These are phyloP conservation scores for Eleginops maclovinus DNA, from an alignment of 2,113 vertebrate genomes.

Conservation along the genomic window DNA sequence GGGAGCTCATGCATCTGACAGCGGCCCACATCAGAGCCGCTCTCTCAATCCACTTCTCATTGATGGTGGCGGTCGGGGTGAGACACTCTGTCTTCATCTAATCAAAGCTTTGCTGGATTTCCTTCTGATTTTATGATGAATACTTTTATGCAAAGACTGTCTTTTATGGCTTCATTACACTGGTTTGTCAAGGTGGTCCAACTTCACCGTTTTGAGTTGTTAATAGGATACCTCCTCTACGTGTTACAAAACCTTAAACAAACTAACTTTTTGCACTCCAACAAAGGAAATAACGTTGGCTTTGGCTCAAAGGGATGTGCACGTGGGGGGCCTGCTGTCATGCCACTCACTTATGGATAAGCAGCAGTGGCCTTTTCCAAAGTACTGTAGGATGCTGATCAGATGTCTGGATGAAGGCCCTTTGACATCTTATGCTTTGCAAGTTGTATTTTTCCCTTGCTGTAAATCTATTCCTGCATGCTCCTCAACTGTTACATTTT, in stretches of 20 bases:
- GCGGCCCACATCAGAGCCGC: conserved; percentile 51
- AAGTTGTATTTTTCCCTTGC: conserved; percentile 33
- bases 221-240: background rate
- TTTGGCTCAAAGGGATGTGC: conserved; percentile 35
- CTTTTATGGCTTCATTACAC: conserved; percentile 13
- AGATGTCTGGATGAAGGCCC: conserved; percentile 40
- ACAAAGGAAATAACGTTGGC: conserved; percentile 37
- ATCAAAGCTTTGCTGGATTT: conserved; percentile 25
- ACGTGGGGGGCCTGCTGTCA: conserved; percentile 33
- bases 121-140: conserved; percentile 8
- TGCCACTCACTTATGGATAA: conserved; percentile 42
- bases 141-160: conserved; percentile 17
- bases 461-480: conserved; percentile 30
- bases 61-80: conserved; percentile 29
- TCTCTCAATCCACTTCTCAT: conserved; percentile 54
- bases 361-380: conserved; percentile 39
- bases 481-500: conserved; percentile 43
- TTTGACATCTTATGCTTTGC: conserved; percentile 57
- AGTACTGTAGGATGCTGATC: conserved; percentile 54
- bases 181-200: conserved; percentile 21
- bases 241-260: too few relatives aligned
- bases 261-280: too few relatives aligned
- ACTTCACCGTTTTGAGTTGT: background rate
- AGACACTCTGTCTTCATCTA: conserved; percentile 18
- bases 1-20: conserved; percentile 52